Base-by-base conservation (phyloP, 2,113 vertebrate species). In the Psophia crepitans region DNA sequence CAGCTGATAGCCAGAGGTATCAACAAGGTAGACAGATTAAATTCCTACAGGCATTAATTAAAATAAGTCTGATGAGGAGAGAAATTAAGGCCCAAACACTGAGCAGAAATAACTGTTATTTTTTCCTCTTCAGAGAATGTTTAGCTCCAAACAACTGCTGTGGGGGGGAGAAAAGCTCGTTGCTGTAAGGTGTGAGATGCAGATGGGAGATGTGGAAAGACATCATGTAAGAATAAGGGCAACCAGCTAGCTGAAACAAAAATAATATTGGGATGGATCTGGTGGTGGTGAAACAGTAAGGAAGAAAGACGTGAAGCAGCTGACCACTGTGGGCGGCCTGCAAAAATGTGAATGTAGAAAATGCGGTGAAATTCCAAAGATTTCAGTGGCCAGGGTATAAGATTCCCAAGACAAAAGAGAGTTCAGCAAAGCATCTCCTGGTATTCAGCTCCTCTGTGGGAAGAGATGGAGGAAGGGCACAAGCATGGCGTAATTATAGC, bases 31-130 rank as follows among this genome's bases (percentile, higher is more conserved):
- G 92, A 70, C 82, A 96, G 94, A 94, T 90, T 89, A 94, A 96
- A 96, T 94, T 96, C 96, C 96, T 97, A 43, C 20, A 91, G 87
- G 95, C 79, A 95, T 96, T 96, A 96, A 97, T 96, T 97, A 95
- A 96, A 91, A 91, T 58, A 65, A 93, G 70, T 65, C 92, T 94
- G 92, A 85, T 53, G 95, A 95, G 58, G 37, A 94, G 58, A 91
- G 78, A 96, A 97, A 95, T 91, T 46, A 93, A 85, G 87, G 87
- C 44, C n/a, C 46, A 73, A 94, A 85, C 26, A 77, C 32, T 5
- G 46, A 84, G 68, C 43, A 87, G 68, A 83, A 95, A 87, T 73
- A 77, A 89, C 87, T 90, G 77, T 61, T 84, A 22, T 73, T 92
- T 94, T 94, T 87, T 84, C 56, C 60, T 77, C 84, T 86, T 87